A percentile compares a stretch with the other conserved stretches of the same genome.
phyloP scores from a whole-genome alignment of 2,888 invertebrate genomes.

The Meloe dianella region DNA sequence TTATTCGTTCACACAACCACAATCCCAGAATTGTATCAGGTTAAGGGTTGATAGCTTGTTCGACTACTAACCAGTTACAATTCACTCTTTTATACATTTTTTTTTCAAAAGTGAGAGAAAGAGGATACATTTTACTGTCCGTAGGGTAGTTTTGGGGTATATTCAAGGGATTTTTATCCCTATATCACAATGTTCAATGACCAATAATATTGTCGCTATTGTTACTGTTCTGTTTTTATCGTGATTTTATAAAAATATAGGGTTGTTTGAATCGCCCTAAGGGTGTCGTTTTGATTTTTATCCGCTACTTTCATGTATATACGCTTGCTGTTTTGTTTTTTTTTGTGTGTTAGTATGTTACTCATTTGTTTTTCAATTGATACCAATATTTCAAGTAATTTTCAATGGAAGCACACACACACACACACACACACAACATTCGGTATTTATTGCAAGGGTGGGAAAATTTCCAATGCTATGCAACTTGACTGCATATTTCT shows the following conservation, averaged over 20 bases:
- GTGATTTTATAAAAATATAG: constrained; percentile 16
- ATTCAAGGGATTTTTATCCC: constrained; percentile 28
- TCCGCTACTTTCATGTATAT: background rate
- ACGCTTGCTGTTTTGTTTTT: too few relatives aligned
- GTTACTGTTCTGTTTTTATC: constrained; percentile 7
- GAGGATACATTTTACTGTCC: constrained; percentile 33
- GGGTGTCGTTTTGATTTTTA: constrained; percentile 5
- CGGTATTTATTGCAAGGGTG: constrained; percentile 41
- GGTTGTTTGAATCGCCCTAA: background rate
- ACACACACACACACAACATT: too few relatives aligned
- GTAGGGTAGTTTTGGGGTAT: constrained; percentile 32
- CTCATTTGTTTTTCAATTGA: background rate
- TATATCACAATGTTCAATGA: constrained; percentile 32
- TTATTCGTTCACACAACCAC: background rate
- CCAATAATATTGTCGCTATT: constrained; percentile 26
- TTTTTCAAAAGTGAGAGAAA: constrained; percentile 10
- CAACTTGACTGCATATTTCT: constrained; percentile 45
- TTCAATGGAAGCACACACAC: background rate
- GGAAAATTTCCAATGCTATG: constrained; percentile 43
- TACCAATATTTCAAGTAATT: background rate
- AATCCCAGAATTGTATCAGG: constrained; percentile 9
- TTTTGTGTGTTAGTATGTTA: background rate
- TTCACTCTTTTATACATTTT: background rate
- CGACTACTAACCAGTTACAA: constrained; percentile 10
- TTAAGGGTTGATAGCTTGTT: constrained; percentile 10